Evolutionary conservation across 2,113 vertebrate genomes (phyloP), one percentile per base, ranked within the genome.

Genomic region (Salvelinus alpinus): DNA sequence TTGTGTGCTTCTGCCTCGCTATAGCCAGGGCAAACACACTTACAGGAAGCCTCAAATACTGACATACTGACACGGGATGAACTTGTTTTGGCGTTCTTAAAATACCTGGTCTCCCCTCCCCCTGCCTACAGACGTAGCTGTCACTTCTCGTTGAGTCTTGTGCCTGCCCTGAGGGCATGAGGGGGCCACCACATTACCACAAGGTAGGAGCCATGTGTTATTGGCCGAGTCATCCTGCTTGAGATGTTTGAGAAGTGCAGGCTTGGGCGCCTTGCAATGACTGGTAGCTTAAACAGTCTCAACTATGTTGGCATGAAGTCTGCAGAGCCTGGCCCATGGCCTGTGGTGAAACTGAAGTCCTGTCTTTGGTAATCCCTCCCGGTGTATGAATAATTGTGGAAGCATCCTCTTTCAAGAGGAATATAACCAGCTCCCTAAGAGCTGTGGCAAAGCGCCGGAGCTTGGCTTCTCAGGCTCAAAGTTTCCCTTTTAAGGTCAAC

Each of bases 401-500:
- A 67, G 73, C 70, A 67, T 62, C 59, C 8, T 62, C n/a, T 54
- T 18, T 54, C 51, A 54, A 54, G 51, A 54, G 16, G 51, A 54
- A 18, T 18, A 54, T 54, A 54, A 16, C 14, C 51, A 54, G 14
- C 16, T 54, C 16, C 16, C 13, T 54, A 4, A 16, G 51, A 54
- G 16, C 51, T 14, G 13, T 3, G 5, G 51, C 51, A 54, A 54
- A 5, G 14, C 51, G 5, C 27, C 16, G 5, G 29, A 80, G 80
- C 65, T 18, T n/a, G 57, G 65, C 31, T 82, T 70, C 75, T 82
- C 69, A 5, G 59, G 75, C 72, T 80, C 78, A 44, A 68, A 48
- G 68, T 80, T 84, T 80, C 73, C 82, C 85, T 82, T 84, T 82
- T 80, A 78, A 82, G 82, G 85, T 82, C 78, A 80, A 34, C 66